A percentile compares a stretch with the other conserved stretches of the same genome.
Evolutionary conservation across 2,797 vertebrate species (phyloP).

Genomic region (Thunnus albacares): DNA sequence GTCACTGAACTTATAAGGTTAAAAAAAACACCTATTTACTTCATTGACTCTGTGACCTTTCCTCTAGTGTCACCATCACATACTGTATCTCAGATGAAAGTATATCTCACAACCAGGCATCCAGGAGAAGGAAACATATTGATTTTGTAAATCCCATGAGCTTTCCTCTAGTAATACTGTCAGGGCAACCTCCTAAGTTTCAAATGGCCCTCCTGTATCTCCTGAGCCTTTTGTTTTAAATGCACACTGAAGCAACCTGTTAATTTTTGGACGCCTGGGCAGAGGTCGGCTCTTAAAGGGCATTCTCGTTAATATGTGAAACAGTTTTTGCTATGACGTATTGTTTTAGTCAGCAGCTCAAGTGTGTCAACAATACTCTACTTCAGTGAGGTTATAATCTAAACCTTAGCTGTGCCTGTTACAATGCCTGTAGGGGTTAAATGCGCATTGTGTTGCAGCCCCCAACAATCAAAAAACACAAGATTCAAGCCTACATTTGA

Average conservation of each 20-base stretch:
- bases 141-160: conserved; percentile 43
- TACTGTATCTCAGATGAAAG: conserved; percentile 23
- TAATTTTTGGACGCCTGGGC: not conserved
- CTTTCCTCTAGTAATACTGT: conserved; percentile 27
- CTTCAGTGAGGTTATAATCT: not conserved
- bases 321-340: not conserved
- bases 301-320: not conserved
- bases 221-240: conserved; percentile 7
- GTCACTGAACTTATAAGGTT: not conserved
- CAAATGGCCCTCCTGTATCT: conserved; percentile 7
- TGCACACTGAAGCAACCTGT: not conserved
- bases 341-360: not conserved
- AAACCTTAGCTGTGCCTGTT: not conserved
- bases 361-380: not conserved
- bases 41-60: conserved; percentile 43
- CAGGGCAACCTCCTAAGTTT: conserved; percentile 10
- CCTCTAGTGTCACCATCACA: not conserved
- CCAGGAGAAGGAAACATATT: conserved; percentile 29
- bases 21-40: not conserved
- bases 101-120: conserved; percentile 8
- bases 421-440: not conserved
- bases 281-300: conserved; percentile 7
- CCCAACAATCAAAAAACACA: not conserved
- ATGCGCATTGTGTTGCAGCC: not conserved
- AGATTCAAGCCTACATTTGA: not conserved